Evolutionary conservation across 2,888 invertebrate species (phyloP).

Genomic region (Netelia virgata): DNA sequence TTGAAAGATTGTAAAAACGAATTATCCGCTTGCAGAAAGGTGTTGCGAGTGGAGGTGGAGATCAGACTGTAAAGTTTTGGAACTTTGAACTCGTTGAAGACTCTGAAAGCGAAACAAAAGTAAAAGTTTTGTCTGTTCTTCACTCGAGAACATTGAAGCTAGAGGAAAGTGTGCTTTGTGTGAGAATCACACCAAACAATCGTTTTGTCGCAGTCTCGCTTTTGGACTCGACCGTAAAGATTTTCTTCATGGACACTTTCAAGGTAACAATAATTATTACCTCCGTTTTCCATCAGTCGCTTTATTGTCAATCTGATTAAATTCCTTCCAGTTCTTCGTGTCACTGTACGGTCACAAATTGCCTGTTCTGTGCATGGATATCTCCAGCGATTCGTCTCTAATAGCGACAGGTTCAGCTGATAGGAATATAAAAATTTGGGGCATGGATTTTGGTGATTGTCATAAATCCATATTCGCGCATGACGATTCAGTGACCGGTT

Average conservation of each 20-base stretch:
- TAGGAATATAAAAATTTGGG: constrained; percentile 98
- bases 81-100: constrained; percentile 94
- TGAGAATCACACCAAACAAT: constrained; percentile 93
- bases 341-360: constrained; percentile 98
- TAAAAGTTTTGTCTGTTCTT: constrained; percentile 90
- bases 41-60: constrained; percentile 94
- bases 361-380: constrained; percentile 97
- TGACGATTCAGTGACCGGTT: constrained; percentile 95
- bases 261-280: constrained; percentile 88
- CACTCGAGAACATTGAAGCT: constrained; percentile 94
- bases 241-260: constrained; percentile 97
- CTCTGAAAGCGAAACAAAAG: constrained; percentile 87
- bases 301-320: constrained; percentile 25
- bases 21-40: constrained; percentile 87
- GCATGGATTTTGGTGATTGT: constrained; percentile 99
- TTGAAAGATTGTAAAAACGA: constrained; percentile 8
- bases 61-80: constrained; percentile 97
- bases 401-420: constrained; percentile 98
- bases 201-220: constrained; percentile 95
- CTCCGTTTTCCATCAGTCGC: background rate
- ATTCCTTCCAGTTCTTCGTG: constrained; percentile 91
- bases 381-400: constrained; percentile 94
- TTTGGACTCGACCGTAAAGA: constrained; percentile 96
- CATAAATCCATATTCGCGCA: constrained; percentile 98
- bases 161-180: constrained; percentile 94